Conservation (phyloP, 2,113 vertebrate species). For the Asarcornis scutulata region DNA sequence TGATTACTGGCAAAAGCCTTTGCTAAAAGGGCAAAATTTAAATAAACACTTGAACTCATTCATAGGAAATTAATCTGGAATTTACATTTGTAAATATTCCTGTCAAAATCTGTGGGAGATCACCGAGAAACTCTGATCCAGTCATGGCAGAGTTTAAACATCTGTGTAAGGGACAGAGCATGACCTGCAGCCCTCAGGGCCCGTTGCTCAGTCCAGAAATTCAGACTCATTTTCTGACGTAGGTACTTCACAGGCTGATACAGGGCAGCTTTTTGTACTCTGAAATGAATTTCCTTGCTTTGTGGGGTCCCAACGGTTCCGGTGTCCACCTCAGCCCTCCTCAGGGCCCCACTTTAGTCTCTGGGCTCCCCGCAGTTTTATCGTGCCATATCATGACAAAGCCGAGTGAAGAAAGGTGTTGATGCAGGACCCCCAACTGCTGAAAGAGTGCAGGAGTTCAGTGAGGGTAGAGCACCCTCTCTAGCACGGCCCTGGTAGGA, state of each 20-base stretch:
- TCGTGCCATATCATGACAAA: background rate
- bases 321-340: background rate
- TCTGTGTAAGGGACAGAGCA: background rate
- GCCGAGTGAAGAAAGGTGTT: background rate
- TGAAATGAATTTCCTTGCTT: background rate
- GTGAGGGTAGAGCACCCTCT: slow-evolving; percentile 18
- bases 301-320: background rate
- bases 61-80: background rate
- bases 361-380: background rate
- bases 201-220: background rate
- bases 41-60: background rate
- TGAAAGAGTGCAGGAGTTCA: background rate
- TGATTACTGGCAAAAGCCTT: background rate
- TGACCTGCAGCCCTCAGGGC: background rate
- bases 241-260: no score
- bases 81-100: background rate
- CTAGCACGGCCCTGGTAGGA: background rate
- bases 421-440: background rate
- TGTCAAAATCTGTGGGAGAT: background rate
- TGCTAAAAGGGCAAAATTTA: background rate
- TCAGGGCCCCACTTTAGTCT: background rate
- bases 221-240: background rate
- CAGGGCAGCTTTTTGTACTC: background rate
- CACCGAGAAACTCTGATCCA: background rate
- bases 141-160: background rate